Base-by-base conservation (phyloP, 37 sponge, comb jelly and placozoan genomes). In the Bolinopsis microptera region DNA sequence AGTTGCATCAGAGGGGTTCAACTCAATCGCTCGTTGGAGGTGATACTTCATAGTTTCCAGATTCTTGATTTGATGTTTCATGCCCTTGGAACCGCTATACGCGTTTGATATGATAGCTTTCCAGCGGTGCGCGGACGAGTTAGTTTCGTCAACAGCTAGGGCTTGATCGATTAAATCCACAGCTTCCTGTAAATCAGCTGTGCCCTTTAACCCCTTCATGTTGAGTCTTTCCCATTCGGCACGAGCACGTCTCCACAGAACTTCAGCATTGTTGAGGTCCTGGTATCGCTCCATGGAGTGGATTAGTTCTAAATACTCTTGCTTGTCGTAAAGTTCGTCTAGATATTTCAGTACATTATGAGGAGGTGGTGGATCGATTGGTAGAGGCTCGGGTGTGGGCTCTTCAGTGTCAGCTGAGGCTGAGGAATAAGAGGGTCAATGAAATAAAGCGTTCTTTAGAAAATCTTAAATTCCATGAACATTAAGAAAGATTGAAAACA, bases 31-130 rank as follows among this genome's bases (percentile, higher is more conserved):
- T 27, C 90, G 90, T 40, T 41, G 25, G 48, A 86, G 90, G 61
- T 86, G 90, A 28, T 41, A 39, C 28, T 86, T 86, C 40, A 86
- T 39, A 5, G 30, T 86, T 2, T 35, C 48, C n/a, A 86, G 61
- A 48, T 86, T 40, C 3, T 21, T 13, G n/a, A 86, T 24, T 34
- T 86, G 90, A 9, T 22, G 38, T 48, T 41, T 86, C 30, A 86
- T 38, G 0, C 90, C 90, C 41, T 27, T 5, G 18, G 26, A 2
- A 9, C 36, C 30, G 27, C 30, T 41, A 48, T 41, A 86, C 41
- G 38, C 90, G 39, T 86, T 86, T 9, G 90, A 86, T 9, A 86
- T 39, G 61, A 86, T 86, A 16, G 48, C 90, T 41, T 41, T 86
- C 90, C 90, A 86, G 36, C 90, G 90, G 61, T 86, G 90, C 2